phyloP scores from a whole-genome alignment of 2,113 vertebrate species.

The Perca fluviatilis region DNA sequence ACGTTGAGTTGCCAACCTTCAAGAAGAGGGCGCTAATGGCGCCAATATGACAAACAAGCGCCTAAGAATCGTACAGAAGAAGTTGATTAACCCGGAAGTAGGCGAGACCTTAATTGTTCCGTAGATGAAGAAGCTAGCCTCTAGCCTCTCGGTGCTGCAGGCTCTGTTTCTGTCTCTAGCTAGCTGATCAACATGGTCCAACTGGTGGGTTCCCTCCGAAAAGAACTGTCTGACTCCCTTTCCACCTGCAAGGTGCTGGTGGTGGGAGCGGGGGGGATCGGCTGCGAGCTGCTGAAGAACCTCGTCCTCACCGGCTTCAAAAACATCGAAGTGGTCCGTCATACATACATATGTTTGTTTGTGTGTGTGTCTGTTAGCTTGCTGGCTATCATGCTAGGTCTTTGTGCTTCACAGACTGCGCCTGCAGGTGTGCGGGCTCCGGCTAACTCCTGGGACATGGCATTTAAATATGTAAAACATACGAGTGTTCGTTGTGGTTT shows the following conservation, averaged over 20 bases:
- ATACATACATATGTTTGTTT: constrained; percentile 42
- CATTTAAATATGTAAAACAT: neutral
- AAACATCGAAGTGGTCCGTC: constrained; percentile 94
- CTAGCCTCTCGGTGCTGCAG: constrained; percentile 58
- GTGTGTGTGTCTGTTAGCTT: constrained; percentile 28
- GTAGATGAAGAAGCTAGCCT: constrained; percentile 46
- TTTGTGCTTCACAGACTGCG: constrained; percentile 60
- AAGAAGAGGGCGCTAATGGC: neutral
- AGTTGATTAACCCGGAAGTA: constrained; percentile 21
- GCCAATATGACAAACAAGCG: fast-evolving
- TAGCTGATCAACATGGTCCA: constrained; percentile 83
- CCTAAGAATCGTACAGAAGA: neutral
- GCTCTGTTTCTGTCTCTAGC: constrained; percentile 41
- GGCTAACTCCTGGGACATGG: constrained; percentile 25
- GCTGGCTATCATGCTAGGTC: constrained; percentile 57
- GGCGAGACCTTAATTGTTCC: constrained; percentile 16
- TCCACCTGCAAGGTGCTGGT: constrained; percentile 89
- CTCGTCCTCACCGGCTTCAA: constrained; percentile 94
- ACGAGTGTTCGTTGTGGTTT: neutral
- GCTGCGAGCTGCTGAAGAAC: constrained; percentile 96
- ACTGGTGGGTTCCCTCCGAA: constrained; percentile 87
- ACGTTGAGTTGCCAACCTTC: neutral
- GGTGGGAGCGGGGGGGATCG: constrained; percentile 95
- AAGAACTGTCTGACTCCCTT: constrained; percentile 91
- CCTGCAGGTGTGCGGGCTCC: constrained; percentile 8